phyloP scores from a whole-genome alignment of 2,113 vertebrate genomes.

The Hydrochoerus hydrochaeris region DNA sequence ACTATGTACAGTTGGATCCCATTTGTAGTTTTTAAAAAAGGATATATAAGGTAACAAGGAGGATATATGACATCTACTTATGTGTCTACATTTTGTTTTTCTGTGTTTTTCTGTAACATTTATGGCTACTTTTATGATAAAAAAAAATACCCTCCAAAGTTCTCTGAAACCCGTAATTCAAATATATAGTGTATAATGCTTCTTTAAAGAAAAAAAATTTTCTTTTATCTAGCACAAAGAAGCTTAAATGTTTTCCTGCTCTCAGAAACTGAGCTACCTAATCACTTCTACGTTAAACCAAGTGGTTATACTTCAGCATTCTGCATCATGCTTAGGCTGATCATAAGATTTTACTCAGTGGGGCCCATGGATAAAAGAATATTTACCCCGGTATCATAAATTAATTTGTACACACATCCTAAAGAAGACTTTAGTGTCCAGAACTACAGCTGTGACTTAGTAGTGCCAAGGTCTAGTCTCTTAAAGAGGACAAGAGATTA shows the following conservation, averaged over 20 bases:
- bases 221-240: neutral
- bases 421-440: neutral
- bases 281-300: neutral
- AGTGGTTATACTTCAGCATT: neutral
- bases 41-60: neutral
- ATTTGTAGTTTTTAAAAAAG: neutral
- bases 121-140: neutral
- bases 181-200: neutral
- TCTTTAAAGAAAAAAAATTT: neutral
- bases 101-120: neutral
- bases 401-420: neutral
- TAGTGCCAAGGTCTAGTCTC: neutral
- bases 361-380: neutral
- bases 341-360: neutral
- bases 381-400: neutral
- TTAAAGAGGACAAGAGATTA: neutral
- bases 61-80: neutral
- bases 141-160: neutral
- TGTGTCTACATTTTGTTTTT: neutral
- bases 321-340: neutral
- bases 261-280: neutral
- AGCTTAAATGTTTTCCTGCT: neutral
- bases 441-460: neutral
- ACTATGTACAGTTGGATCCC: neutral
- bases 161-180: neutral